A percentile compares a stretch with the other conserved stretches of the same genome.
Conservation (phyloP, 1,140 invertebrate species). For the Drosophila novamexicana region DNA sequence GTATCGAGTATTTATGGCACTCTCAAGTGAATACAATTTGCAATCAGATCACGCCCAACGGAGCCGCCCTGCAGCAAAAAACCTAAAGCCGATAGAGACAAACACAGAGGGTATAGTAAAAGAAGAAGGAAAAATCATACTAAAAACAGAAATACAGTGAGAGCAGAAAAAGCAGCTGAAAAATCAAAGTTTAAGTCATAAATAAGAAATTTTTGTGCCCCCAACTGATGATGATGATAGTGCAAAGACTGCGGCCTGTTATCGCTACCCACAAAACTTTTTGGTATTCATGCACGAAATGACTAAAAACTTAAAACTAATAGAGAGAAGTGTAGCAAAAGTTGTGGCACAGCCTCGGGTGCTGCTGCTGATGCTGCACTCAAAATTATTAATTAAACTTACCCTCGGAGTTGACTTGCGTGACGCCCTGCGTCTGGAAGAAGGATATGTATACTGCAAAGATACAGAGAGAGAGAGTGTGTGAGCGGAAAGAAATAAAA, state of each 20-base stretch:
- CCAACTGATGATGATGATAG: conserved; percentile 45
- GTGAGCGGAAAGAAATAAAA: conserved; percentile 18
- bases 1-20: conserved; percentile 18
- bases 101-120: background rate
- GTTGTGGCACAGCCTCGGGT: conserved; percentile 32
- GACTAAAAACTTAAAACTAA: conserved; percentile 76
- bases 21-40: conserved; percentile 25
- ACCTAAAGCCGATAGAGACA: conserved; percentile 29
- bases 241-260: conserved; percentile 59
- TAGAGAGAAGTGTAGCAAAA: conserved; percentile 66
- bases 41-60: conserved; percentile 39
- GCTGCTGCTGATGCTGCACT: conserved; percentile 41
- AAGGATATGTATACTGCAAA: conserved; percentile 70
- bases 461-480: conserved; percentile 17
- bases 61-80: conserved; percentile 10
- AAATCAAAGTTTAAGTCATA: conserved; percentile 69
- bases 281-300: conserved; percentile 75
- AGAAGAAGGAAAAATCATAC: conserved; percentile 6
- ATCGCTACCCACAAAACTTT: conserved; percentile 63
- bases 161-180: conserved; percentile 16
- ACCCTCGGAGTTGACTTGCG: conserved; percentile 79
- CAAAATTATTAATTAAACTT: conserved; percentile 84
- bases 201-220: conserved; percentile 52
- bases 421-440: conserved; percentile 62
- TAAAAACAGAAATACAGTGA: background rate